These are phyloP conservation scores for Eupithecia dodoneata DNA, from an alignment of 2,888 invertebrate species.

Conservation along the genomic window DNA sequence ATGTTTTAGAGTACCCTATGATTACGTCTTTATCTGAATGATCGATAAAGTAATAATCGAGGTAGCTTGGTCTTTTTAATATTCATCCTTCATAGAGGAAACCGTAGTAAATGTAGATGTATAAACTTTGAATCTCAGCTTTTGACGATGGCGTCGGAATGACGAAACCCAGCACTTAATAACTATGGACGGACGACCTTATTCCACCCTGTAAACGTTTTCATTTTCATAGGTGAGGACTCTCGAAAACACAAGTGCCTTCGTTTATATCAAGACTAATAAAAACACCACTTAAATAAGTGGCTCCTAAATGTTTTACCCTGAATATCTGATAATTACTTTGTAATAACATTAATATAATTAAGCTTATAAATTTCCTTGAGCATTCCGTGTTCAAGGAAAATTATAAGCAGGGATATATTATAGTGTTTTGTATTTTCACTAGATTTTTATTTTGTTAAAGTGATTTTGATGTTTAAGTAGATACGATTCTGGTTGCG, in stretches of 20 bases:
- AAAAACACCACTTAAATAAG: slow-evolving; percentile 1
- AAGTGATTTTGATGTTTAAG: neutral
- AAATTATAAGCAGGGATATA: neutral
- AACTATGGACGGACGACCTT: slow-evolving; percentile 46
- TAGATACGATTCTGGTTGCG: neutral
- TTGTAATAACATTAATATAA: neutral
- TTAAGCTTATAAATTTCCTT: neutral
- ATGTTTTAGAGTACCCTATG: too few species aligned
- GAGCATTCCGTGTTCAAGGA: neutral
- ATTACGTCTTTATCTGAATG: too few species aligned
- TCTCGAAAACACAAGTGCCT: slow-evolving; percentile 42
- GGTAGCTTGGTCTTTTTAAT: neutral
- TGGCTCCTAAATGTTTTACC: neutral
- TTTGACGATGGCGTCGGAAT: slow-evolving; percentile 49
- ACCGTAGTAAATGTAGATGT: slow-evolving; percentile 33
- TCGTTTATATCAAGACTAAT: slow-evolving; percentile 28
- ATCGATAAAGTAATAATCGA: too few species aligned
- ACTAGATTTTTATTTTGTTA: neutral
- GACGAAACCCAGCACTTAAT: slow-evolving; percentile 50
- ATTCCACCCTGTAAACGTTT: slow-evolving; percentile 41
- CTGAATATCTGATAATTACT: neutral
- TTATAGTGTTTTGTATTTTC: neutral
- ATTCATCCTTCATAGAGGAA: slow-evolving; percentile 24
- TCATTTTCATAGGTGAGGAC: slow-evolving; percentile 42
- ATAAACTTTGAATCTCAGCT: slow-evolving; percentile 45